phyloP scores from a whole-genome alignment of 2,888 invertebrate species.

The Macrophya annulata region DNA sequence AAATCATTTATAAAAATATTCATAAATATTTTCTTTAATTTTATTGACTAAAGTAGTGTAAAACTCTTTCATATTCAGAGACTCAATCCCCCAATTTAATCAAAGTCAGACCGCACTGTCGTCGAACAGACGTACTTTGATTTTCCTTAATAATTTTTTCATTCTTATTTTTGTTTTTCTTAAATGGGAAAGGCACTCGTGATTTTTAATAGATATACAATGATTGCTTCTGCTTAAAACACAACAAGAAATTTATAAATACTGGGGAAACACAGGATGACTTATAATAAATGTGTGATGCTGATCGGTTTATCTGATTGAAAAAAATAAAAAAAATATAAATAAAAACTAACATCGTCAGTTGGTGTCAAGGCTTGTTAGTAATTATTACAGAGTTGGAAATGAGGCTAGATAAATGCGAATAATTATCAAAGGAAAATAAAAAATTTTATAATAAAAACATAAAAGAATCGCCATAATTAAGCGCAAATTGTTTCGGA shows the following conservation, averaged over 20 bases:
- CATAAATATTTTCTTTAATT: background rate
- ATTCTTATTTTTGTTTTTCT: background rate
- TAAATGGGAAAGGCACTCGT: background rate
- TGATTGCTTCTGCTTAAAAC: background rate
- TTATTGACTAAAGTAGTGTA: background rate
- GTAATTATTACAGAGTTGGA: background rate
- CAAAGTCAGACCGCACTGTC: background rate
- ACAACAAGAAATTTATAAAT: slow-evolving; percentile 5
- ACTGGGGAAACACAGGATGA: slow-evolving; percentile 19
- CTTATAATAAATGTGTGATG: background rate
- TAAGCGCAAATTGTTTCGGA: background rate
- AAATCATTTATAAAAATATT: too few species aligned
- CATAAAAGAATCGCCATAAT: slow-evolving; percentile 6
- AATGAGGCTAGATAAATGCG: slow-evolving; percentile 9
- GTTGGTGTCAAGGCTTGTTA: slow-evolving; percentile 28
- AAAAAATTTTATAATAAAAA: background rate
- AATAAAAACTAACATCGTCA: slow-evolving; percentile 5
- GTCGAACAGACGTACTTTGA: background rate
- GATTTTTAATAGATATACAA: background rate
- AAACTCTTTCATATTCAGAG: slow-evolving; percentile 11
- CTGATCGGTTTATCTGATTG: background rate
- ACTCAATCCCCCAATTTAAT: background rate
- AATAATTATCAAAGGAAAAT: background rate
- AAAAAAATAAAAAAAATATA: background rate
- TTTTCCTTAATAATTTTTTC: background rate